phyloP scores from a whole-genome alignment of 2,113 vertebrate genomes.

The Pterocles burchelli region DNA sequence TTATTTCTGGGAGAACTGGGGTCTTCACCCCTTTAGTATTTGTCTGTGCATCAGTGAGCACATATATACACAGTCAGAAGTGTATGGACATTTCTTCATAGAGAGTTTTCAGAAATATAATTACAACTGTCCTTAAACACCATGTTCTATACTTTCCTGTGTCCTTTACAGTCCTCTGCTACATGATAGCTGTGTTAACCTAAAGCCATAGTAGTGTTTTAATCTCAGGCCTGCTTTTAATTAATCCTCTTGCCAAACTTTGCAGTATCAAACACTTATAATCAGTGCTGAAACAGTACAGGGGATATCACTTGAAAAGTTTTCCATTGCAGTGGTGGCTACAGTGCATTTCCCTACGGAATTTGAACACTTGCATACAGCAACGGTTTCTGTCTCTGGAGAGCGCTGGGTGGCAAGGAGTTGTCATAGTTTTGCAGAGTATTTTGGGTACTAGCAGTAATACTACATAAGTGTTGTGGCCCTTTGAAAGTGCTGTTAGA shows the following conservation, averaged over 20 bases:
- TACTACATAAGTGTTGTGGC: background rate
- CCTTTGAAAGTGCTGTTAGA: background rate
- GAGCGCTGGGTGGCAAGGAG: background rate
- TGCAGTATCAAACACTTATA: background rate
- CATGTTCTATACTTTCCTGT: background rate
- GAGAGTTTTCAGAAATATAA: background rate
- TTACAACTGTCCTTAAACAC: background rate
- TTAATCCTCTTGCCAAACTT: background rate
- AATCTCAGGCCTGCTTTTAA: background rate
- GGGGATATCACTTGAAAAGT: background rate
- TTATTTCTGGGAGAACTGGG: background rate
- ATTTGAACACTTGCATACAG: background rate
- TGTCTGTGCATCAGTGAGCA: background rate
- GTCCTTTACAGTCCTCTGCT: background rate
- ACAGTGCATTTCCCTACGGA: rapidly evolving
- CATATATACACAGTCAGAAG: background rate
- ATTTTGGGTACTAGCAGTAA: background rate
- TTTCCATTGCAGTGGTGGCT: background rate
- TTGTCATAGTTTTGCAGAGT: background rate
- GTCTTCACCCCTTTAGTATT: background rate
- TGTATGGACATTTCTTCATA: background rate
- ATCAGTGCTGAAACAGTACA: background rate
- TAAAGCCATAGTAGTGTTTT: background rate
- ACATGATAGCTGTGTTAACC: background rate
- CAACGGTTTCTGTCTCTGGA: background rate